Evolutionary conservation across 2,113 vertebrate species (phyloP).

Genomic region (Fulica atra): DNA sequence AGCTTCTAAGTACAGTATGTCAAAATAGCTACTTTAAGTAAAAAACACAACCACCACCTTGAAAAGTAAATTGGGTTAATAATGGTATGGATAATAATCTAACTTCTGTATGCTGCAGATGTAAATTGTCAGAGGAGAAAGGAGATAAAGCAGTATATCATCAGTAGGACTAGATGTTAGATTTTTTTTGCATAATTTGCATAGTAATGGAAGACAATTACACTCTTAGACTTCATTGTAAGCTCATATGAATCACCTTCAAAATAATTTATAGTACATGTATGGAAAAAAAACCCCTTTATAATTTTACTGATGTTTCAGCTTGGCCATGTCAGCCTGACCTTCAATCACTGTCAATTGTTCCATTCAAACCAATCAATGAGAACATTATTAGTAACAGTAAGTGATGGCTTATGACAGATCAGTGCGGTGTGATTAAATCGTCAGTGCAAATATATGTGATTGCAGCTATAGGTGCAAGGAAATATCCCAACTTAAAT

Average conservation of each 20-base stretch:
- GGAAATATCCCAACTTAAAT: neutral
- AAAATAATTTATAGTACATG: neutral
- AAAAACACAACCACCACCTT: slow-evolving; percentile 22
- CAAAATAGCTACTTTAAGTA: slow-evolving; percentile 32
- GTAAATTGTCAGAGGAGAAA: slow-evolving; percentile 58
- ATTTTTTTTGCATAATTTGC: slow-evolving; percentile 68
- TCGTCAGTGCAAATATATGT: neutral
- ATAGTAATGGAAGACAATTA: slow-evolving; percentile 69
- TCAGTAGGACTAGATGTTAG: slow-evolving; percentile 70
- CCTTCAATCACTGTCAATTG: slow-evolving; percentile 42
- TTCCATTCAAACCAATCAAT: slow-evolving; percentile 39
- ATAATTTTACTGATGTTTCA: neutral
- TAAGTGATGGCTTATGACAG: slow-evolving; percentile 10
- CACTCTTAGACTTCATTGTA: slow-evolving; percentile 46
- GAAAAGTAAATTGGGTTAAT: slow-evolving; percentile 65
- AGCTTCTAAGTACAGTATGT: neutral
- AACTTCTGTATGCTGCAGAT: slow-evolving; percentile 65
- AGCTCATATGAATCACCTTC: slow-evolving; percentile 57
- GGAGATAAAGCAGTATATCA: slow-evolving; percentile 72
- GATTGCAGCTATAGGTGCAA: neutral
- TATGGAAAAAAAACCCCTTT: neutral
- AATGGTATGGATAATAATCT: slow-evolving; percentile 70
- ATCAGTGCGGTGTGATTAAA: slow-evolving; percentile 6
- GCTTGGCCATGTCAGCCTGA: neutral
- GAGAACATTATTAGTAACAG: slow-evolving; percentile 19